phyloP scores from a whole-genome alignment of 2,888 invertebrate species.

The Crocallis elinguaria region DNA sequence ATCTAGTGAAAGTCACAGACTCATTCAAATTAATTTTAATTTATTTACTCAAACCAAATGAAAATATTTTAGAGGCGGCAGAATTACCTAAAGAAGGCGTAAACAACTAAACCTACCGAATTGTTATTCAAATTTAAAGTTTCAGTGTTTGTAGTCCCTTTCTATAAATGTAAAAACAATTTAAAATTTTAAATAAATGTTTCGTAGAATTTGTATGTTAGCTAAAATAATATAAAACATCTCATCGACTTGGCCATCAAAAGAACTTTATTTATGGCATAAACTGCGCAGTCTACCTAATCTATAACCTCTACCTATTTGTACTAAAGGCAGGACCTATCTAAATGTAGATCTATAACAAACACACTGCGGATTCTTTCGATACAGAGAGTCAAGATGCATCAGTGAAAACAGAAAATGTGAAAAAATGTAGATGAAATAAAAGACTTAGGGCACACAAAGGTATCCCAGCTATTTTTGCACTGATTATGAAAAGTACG shows the following conservation, averaged over 20 bases:
- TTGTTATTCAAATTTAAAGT: constrained; percentile 10
- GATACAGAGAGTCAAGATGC: not conserved
- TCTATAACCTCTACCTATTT: not conserved
- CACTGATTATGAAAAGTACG: too few relatives aligned
- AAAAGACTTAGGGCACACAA: too few relatives aligned
- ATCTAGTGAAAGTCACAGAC: too few relatives aligned
- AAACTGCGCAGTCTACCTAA: constrained; percentile 8
- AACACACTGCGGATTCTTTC: too few relatives aligned
- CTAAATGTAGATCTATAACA: too few relatives aligned
- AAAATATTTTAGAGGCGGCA: not conserved
- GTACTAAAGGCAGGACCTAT: not conserved
- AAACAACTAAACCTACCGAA: constrained; percentile 8
- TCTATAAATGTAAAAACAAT: constrained; percentile 2
- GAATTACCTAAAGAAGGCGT: not conserved
- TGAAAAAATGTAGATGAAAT: too few relatives aligned
- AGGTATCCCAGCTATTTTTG: too few relatives aligned
- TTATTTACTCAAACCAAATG: too few relatives aligned
- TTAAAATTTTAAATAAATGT: constrained; percentile 2
- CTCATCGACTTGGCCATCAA: constrained; percentile 19
- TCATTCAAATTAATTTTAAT: too few relatives aligned
- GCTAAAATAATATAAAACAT: constrained; percentile 13
- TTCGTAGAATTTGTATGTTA: constrained; percentile 6
- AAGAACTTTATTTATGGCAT: constrained; percentile 8
- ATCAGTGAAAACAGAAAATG: too few relatives aligned
- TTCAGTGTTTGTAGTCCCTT: constrained; percentile 6